These are phyloP conservation scores for Polyergus mexicanus DNA, from an alignment of 1,140 invertebrate species.

Conservation along the genomic window DNA sequence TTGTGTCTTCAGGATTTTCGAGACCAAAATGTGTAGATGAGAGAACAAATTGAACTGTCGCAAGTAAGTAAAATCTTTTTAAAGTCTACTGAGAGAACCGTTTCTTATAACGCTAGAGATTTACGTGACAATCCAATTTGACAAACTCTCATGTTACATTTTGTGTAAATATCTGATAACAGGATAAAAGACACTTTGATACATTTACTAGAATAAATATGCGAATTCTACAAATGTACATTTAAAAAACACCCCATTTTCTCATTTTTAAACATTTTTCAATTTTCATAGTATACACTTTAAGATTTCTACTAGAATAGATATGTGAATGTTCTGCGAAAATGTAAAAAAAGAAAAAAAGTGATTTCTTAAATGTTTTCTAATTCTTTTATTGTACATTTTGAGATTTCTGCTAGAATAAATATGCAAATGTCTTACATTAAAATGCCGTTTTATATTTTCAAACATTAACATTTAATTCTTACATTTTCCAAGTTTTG, in stretches of 20 bases:
- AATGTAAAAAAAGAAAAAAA: neutral
- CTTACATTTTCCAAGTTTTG: slow-evolving; percentile 11
- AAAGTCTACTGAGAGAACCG: neutral
- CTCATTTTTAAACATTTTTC: neutral
- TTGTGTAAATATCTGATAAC: neutral
- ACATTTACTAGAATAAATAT: neutral
- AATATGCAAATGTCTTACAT: neutral
- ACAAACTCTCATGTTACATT: neutral
- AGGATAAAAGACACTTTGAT: neutral
- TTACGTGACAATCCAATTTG: neutral
- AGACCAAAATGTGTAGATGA: neutral
- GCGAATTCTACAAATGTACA: too few species aligned
- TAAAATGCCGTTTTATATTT: neutral
- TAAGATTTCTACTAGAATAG: neutral
- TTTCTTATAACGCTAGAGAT: neutral
- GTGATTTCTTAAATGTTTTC: neutral
- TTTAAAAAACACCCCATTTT: neutral
- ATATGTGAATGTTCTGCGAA: neutral
- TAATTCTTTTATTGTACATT: neutral
- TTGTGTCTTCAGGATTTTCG: neutral
- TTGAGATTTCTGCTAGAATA: neutral
- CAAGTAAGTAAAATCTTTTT: neutral
- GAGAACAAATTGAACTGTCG: neutral
- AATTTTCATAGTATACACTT: neutral
- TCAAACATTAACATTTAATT: neutral